Percentiles rank a stretch among this genome's conserved stretches.
phyloP scores from a whole-genome alignment of 1,140 invertebrate genomes.

The Danaus melanippus region DNA sequence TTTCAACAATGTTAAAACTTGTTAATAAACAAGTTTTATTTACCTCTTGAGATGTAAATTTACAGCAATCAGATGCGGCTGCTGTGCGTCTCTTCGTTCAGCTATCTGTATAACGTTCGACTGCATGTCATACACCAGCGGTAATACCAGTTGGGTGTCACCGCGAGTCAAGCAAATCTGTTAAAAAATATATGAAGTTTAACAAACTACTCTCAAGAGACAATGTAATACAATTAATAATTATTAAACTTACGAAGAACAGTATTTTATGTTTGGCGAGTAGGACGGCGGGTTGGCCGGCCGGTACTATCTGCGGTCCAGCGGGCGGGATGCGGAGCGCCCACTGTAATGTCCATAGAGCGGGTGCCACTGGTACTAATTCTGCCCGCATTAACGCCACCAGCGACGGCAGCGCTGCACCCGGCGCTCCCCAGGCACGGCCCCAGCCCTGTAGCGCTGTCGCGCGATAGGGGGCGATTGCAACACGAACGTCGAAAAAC shows the following conservation, averaged over 20 bases:
- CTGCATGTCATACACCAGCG: slow-evolving; percentile 89
- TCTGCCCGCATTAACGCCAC: slow-evolving; percentile 74
- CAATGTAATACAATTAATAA: background rate
- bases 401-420: slow-evolving; percentile 91
- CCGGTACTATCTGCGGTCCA: slow-evolving; percentile 85
- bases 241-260: slow-evolving; percentile 82
- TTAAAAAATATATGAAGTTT: slow-evolving; percentile 19
- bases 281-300: slow-evolving; percentile 87
- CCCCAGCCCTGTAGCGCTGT: slow-evolving; percentile 89
- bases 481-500: slow-evolving; percentile 93
- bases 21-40: background rate
- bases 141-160: slow-evolving; percentile 86
- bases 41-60: slow-evolving; percentile 65
- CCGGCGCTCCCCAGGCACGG: slow-evolving; percentile 85
- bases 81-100: slow-evolving; percentile 78
- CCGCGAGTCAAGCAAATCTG: slow-evolving; percentile 90
- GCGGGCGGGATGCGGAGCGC: slow-evolving; percentile 92
- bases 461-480: slow-evolving; percentile 89
- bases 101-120: slow-evolving; percentile 90
- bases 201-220: too few species aligned
- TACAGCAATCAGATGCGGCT: slow-evolving; percentile 63
- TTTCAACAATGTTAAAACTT: too few species aligned
- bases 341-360: slow-evolving; percentile 89
- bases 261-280: slow-evolving; percentile 89
- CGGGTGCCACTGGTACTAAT: slow-evolving; percentile 43